A percentile compares a stretch with the other conserved stretches of the same genome.
Evolutionary conservation across 2,888 invertebrate species (phyloP).

Genomic region (Thelaira solivaga): DNA sequence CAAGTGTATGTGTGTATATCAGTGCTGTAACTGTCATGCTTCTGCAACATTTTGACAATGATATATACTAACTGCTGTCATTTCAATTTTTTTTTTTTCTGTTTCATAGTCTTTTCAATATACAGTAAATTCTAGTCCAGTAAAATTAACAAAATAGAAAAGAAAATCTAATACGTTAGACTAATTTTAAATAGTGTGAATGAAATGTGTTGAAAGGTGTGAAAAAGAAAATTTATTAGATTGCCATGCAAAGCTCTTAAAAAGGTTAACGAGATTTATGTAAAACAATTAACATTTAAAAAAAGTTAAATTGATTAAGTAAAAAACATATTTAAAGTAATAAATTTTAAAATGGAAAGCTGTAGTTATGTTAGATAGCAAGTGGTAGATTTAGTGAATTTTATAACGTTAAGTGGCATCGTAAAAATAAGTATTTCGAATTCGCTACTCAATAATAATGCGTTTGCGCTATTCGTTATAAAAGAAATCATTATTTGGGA

Average conservation of each 20-base stretch:
- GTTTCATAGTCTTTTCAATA: conserved; percentile 23
- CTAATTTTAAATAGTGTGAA: conserved; percentile 64
- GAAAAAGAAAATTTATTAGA: conserved; percentile 74
- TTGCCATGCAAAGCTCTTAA: conserved; percentile 18
- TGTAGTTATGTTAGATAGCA: no score
- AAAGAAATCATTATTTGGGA: no score
- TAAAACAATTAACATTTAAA: conserved; percentile 11
- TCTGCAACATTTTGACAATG: conserved; percentile 70
- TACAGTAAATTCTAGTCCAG: conserved; percentile 21
- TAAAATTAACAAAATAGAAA: conserved; percentile 53
- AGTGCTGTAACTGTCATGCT: conserved; percentile 47
- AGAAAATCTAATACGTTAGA: neutral
- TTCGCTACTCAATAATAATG: no score
- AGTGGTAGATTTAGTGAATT: no score
- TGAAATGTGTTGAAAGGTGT: conserved; percentile 74
- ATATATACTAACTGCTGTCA: conserved; percentile 71
- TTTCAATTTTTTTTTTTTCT: neutral
- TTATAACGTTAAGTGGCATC: no score
- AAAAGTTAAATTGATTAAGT: neutral
- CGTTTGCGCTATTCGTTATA: no score
- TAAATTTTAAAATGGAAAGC: no score
- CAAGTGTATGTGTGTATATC: conserved; percentile 17
- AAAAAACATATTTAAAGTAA: no score
- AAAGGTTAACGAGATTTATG: conserved; percentile 16
- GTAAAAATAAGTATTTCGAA: no score